Evolutionary conservation across 2,888 invertebrate species (phyloP).

Genomic region (Platycheirus albimanus): DNA sequence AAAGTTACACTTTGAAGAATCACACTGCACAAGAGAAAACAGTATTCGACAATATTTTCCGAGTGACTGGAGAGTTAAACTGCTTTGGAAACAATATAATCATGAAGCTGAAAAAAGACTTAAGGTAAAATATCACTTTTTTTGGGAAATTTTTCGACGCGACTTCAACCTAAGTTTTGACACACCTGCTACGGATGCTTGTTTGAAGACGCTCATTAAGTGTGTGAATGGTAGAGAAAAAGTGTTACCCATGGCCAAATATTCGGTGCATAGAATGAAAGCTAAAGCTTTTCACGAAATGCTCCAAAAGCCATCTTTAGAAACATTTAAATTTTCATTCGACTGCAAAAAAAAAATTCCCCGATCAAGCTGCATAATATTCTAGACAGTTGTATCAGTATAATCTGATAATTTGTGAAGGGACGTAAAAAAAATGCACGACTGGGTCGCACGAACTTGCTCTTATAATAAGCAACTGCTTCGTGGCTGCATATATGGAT

Average conservation of each 20-base stretch:
- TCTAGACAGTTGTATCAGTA: constrained; percentile 16
- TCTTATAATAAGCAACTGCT: no score
- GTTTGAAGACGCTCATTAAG: constrained; percentile 6
- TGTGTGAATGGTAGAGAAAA: constrained; percentile 5
- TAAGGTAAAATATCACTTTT: constrained; percentile 3
- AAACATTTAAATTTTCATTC: constrained; percentile 15
- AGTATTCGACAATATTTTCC: background rate
- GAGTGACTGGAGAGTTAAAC: constrained; percentile 8
- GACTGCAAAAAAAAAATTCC: constrained; percentile 8
- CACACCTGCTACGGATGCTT: constrained; percentile 14
- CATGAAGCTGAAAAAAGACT: background rate
- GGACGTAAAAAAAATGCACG: background rate
- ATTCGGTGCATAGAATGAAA: constrained; percentile 3
- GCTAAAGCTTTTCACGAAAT: constrained; percentile 13
- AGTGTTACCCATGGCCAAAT: constrained; percentile 6
- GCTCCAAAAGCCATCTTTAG: constrained; percentile 1
- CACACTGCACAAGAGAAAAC: background rate
- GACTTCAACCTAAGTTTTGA: constrained; percentile 11
- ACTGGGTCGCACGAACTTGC: no score
- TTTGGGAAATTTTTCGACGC: background rate
- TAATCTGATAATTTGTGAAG: constrained; percentile 7
- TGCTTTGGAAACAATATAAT: constrained; percentile 1
- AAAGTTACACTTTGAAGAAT: constrained; percentile 1
- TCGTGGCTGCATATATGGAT: no score
- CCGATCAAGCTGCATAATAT: background rate